These are phyloP conservation scores for Olivierus martensii DNA, from an alignment of 1,140 invertebrate species.

Conservation along the genomic window DNA sequence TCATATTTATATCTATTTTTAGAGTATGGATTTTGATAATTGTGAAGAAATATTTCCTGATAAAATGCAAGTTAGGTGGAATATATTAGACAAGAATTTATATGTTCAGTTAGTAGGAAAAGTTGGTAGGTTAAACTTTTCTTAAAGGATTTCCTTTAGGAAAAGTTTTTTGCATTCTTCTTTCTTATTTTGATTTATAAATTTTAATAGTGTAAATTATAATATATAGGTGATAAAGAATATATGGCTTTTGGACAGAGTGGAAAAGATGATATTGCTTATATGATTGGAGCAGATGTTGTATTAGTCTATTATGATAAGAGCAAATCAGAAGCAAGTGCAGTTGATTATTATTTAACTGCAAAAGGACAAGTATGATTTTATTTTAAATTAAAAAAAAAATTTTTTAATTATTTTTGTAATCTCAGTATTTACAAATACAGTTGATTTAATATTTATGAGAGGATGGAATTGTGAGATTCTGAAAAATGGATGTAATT, in stretches of 20 bases:
- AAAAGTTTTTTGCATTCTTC: too few species aligned
- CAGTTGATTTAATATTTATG: too few species aligned
- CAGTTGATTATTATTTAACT: constrained; percentile 68
- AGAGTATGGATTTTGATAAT: constrained; percentile 50
- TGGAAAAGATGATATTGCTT: constrained; percentile 47
- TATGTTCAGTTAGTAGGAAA: constrained; percentile 74
- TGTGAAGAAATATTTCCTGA: constrained; percentile 39
- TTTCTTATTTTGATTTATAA: too few species aligned
- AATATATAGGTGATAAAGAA: constrained; percentile 27
- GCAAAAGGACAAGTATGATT: constrained; percentile 55
- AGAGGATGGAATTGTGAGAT: too few species aligned
- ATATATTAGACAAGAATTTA: constrained; percentile 75
- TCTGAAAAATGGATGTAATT: too few species aligned
- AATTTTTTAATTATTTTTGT: background rate
- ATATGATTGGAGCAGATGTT: constrained; percentile 76
- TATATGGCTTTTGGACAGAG: constrained; percentile 82
- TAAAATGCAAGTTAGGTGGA: constrained; percentile 70
- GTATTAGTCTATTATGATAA: constrained; percentile 59
- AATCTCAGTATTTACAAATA: too few species aligned
- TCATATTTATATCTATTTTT: constrained; percentile 20
- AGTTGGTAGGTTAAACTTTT: constrained; percentile 40
- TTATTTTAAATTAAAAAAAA: background rate
- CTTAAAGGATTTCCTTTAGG: too few species aligned
- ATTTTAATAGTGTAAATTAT: background rate
- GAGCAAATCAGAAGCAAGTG: constrained; percentile 46